A percentile compares a stretch with the other conserved stretches of the same genome.
phyloP scores from a whole-genome alignment of 2,113 vertebrate genomes.

The Cnemophilus loriae region DNA sequence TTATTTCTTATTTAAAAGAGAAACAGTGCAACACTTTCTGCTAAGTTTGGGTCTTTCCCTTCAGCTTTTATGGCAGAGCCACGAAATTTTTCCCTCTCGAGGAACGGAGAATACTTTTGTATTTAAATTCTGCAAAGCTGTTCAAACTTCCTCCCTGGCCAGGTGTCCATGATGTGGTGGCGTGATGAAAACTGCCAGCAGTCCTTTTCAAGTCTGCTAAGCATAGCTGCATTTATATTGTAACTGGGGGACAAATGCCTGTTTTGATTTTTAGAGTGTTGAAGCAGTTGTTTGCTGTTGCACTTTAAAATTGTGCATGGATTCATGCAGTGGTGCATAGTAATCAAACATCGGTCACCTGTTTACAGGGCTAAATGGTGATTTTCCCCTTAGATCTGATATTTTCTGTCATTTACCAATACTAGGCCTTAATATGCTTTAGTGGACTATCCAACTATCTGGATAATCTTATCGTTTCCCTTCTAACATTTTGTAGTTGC shows the following conservation, averaged over 20 bases:
- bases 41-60: not conserved
- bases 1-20: not conserved
- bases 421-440: not conserved
- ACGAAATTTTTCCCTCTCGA: not conserved
- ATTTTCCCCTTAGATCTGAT: not conserved
- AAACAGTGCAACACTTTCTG: not conserved
- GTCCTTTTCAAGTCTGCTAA: not conserved
- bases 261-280: not conserved
- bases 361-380: not conserved
- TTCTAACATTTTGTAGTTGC: not conserved
- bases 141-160: not conserved
- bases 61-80: not conserved
- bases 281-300: not conserved
- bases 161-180: rapidly evolving
- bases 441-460: not conserved
- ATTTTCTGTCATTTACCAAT: not conserved
- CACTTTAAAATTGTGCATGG: not conserved
- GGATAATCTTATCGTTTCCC: not conserved
- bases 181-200: not conserved
- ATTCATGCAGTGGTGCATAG: not conserved
- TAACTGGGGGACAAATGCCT: not conserved
- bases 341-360: not conserved
- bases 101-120: not conserved
- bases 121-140: not conserved
- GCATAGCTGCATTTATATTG: not conserved